Base-by-base conservation (phyloP, 2,113 vertebrate genomes). In the Ariopsis seemanni region DNA sequence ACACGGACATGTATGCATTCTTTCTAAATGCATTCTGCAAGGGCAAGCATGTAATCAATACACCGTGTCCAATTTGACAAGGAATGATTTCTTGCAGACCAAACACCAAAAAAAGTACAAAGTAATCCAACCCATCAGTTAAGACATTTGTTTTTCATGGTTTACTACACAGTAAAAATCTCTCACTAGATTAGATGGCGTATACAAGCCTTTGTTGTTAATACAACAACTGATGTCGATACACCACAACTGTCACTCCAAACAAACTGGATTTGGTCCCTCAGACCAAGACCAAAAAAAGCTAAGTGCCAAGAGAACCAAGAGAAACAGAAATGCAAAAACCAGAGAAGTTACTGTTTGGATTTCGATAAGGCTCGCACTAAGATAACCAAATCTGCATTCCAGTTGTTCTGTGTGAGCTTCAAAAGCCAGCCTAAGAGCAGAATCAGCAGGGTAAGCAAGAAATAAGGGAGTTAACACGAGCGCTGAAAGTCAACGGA, bases 361-460 rank as follows among this genome's bases (percentile, higher is more conserved):
- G 60, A 53, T 55, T 75, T 48, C 9, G 75, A 87, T 85, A 84
- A 89, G 48, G 57, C 67, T 63, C 62, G 15, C 78, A 50, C 58
- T 12, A 63, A 84, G 81, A 89, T 72, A 84, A 77, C 12, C 57
- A 60, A 30, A 22, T 27, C 27, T 48, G 9, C 78, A 74, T 27
- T 72, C 15, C 57, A 9, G 57, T n/a, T 17, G 55, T 75, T 65
- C n/a, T 2, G 9, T 12, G 2, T 3, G 12, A 53, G 52, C 12
- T 15, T 58, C 4, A 84, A 84, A 72, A 60, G 1, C 10, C 53
- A 72, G 27, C 7, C 0, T 25, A 27, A 10, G 25, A 22, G 50
- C 55, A 50, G 30, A 52, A 52, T 4, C 18, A 52, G 42, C 42
- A 65, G 10, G 20, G 77, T 0, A 1, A 20, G 34, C 12, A 0